Conservation (phyloP, 92 coral and sea anemone genomes). For the Blastomussa wellsi region DNA sequence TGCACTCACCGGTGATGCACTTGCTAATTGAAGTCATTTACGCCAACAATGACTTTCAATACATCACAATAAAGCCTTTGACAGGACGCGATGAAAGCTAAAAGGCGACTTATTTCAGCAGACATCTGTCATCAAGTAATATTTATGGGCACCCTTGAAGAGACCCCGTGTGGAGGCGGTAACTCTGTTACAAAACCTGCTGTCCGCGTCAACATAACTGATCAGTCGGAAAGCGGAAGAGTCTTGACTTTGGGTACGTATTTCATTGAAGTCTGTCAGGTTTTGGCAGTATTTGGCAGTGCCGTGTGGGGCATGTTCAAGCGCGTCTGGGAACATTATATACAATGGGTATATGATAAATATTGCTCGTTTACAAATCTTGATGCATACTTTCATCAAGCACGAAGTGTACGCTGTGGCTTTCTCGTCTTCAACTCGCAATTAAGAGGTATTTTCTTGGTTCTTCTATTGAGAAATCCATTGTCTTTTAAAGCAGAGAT, state of each 20-base stretch:
- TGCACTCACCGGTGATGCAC: neutral
- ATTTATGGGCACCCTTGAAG: neutral
- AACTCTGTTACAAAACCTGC: neutral
- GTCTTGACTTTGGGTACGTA: neutral
- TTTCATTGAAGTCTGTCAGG: neutral
- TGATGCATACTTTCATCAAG: constrained; percentile 1
- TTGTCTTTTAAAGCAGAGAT: constrained; percentile 10
- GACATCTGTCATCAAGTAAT: constrained; percentile 28
- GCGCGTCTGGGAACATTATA: neutral
- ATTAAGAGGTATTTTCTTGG: constrained; percentile 21
- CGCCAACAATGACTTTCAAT: constrained; percentile 24
- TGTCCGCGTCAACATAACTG: neutral
- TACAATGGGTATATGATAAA: neutral
- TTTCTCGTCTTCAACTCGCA: neutral
- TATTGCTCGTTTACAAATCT: neutral
- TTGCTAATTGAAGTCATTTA: constrained; percentile 35
- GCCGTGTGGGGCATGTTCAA: neutral
- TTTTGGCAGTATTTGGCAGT: neutral
- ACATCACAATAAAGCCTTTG: constrained; percentile 23
- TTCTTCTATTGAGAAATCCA: constrained; percentile 1
- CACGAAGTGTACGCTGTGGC: neutral
- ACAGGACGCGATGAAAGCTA: constrained; percentile 31
- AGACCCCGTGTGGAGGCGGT: constrained; percentile 10
- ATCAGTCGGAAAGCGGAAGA: neutral
- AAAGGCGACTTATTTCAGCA: constrained; percentile 17